These are phyloP conservation scores for Scaeva pyrastri DNA, from an alignment of 2,888 invertebrate species.

Conservation along the genomic window DNA sequence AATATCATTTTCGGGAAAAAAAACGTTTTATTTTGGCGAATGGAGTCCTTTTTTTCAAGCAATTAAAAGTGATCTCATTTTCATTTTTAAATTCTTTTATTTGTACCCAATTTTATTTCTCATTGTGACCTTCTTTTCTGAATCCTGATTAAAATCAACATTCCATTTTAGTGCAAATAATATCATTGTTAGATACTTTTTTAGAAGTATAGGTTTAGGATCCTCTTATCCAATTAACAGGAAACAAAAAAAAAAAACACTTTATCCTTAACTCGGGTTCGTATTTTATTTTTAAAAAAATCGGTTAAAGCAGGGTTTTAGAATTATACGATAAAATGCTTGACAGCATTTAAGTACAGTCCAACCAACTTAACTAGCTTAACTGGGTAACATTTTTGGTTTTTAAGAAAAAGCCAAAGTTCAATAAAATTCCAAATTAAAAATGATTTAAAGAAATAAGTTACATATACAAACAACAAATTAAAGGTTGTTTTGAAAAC, in stretches of 20 bases:
- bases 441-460: no score
- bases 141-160: slow-evolving; percentile 36
- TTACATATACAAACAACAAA: no score
- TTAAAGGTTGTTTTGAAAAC: no score
- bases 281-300: background rate
- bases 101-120: background rate
- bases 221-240: slow-evolving; percentile 13
- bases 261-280: background rate
- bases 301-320: background rate
- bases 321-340: background rate
- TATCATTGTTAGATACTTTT: slow-evolving; percentile 34
- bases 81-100: background rate
- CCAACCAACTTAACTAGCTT: no score
- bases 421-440: no score
- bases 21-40: background rate
- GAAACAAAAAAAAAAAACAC: background rate
- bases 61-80: background rate
- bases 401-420: no score
- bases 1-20: no score
- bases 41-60: background rate
- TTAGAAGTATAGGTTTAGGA: background rate
- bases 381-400: no score
- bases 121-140: slow-evolving; percentile 20
- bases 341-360: no score
- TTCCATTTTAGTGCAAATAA: slow-evolving; percentile 16